These are phyloP conservation scores for Psittacula echo DNA, from an alignment of 2,797 vertebrate genomes.

Conservation along the genomic window DNA sequence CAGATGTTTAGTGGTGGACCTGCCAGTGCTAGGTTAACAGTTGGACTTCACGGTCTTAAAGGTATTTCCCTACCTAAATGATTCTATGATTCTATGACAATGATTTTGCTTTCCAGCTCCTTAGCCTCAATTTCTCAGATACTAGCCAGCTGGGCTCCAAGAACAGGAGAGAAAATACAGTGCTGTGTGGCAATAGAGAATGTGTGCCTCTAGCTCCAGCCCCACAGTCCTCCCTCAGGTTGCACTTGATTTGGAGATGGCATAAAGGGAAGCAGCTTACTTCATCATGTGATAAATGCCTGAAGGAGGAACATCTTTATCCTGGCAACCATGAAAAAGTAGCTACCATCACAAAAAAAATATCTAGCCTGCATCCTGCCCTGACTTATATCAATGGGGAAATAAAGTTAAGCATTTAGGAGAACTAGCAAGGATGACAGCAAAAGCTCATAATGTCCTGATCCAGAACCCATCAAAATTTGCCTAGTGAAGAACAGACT, in stretches of 20 bases:
- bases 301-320: background rate
- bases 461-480: background rate
- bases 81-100: background rate
- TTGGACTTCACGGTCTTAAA: background rate
- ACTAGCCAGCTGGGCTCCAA: background rate
- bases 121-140: background rate
- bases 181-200: background rate
- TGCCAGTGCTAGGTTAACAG: background rate
- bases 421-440: background rate
- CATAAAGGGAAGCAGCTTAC: background rate
- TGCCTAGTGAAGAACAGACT: background rate
- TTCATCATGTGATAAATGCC: background rate
- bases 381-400: accelerated
- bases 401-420: background rate
- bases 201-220: background rate
- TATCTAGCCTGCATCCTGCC: background rate
- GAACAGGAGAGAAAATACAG: background rate
- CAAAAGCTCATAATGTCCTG: background rate
- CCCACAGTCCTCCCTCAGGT: background rate
- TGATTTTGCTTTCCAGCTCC: background rate
- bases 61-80: background rate
- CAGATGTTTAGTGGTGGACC: background rate
- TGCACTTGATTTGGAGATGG: background rate
- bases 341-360: background rate
- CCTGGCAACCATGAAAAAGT: background rate